Percentiles rank a stretch among this genome's conserved stretches.
Evolutionary conservation across 2,888 invertebrate genomes (phyloP).

Genomic region (Aquatica leii): DNA sequence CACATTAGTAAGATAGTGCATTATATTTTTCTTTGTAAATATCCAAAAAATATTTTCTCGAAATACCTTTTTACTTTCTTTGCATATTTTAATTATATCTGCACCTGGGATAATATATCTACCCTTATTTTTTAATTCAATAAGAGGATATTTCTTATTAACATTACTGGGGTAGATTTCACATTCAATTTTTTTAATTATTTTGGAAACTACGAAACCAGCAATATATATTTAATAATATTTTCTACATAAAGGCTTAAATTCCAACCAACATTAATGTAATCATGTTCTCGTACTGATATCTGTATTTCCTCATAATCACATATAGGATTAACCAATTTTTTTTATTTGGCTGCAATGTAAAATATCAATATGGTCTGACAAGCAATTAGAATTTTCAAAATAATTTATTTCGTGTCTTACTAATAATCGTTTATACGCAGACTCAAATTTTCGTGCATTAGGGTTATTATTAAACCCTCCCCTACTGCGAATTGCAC

Average conservation of each 20-base stretch:
- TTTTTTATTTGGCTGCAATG: constrained; percentile 5
- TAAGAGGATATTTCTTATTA: not conserved
- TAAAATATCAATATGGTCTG: constrained; percentile 16
- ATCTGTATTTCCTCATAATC: not conserved
- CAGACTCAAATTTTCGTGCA: constrained; percentile 30
- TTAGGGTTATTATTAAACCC: constrained; percentile 36
- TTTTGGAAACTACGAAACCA: constrained; percentile 21
- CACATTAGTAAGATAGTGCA: too few species aligned
- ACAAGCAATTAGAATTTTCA: constrained; percentile 16
- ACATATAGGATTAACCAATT: not conserved
- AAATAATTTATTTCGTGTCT: constrained; percentile 18
- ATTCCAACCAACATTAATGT: not conserved
- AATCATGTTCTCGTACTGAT: not conserved
- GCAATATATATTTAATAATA: constrained; percentile 25
- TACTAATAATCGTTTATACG: constrained; percentile 35
- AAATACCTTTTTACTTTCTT: not conserved
- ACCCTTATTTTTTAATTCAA: constrained; percentile 7
- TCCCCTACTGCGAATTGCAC: constrained; percentile 25
- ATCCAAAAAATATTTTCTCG: not conserved
- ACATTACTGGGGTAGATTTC: not conserved
- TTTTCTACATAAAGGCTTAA: constrained; percentile 16
- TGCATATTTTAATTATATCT: constrained; percentile 1
- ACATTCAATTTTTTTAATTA: constrained; percentile 13
- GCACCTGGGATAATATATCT: not conserved
- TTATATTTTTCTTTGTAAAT: too few species aligned